Percentiles rank a stretch among this genome's conserved stretches.
Evolutionary conservation across 2,888 invertebrate genomes (phyloP).

Genomic region (Ganaspis brasiliensis): DNA sequence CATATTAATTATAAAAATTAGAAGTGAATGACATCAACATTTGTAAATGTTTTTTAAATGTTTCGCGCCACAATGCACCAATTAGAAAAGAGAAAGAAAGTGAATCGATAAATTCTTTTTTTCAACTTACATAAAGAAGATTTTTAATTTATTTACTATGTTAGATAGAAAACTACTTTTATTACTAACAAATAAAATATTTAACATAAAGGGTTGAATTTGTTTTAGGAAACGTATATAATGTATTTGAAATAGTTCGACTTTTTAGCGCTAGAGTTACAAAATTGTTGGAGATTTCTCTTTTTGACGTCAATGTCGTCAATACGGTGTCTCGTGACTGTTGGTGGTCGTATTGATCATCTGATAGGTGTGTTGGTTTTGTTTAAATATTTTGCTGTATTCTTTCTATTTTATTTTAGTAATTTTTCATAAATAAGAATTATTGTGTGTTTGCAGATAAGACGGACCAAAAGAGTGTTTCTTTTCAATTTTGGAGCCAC

Average conservation of each 20-base stretch:
- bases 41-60: no score
- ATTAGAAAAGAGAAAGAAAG: no score
- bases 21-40: no score
- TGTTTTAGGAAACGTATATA: no score
- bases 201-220: no score
- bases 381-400: slow-evolving; percentile 27
- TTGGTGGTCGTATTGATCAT: slow-evolving; percentile 36
- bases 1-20: no score
- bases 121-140: no score
- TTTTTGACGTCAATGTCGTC: slow-evolving; percentile 14
- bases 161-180: no score
- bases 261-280: not conserved
- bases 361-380: slow-evolving; percentile 27
- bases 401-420: not conserved
- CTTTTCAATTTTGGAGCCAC: not conserved
- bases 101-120: no score
- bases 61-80: no score
- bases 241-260: not conserved
- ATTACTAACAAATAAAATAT: no score
- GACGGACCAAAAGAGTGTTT: not conserved
- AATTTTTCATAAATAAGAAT: not conserved
- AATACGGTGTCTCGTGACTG: slow-evolving; percentile 20
- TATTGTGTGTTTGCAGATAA: slow-evolving; percentile 1
- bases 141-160: no score
- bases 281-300: slow-evolving; percentile 18